Percentiles rank a stretch among this genome's conserved stretches.
Conservation (phyloP, 2,888 invertebrate genomes). For the Xylocampa areola region DNA sequence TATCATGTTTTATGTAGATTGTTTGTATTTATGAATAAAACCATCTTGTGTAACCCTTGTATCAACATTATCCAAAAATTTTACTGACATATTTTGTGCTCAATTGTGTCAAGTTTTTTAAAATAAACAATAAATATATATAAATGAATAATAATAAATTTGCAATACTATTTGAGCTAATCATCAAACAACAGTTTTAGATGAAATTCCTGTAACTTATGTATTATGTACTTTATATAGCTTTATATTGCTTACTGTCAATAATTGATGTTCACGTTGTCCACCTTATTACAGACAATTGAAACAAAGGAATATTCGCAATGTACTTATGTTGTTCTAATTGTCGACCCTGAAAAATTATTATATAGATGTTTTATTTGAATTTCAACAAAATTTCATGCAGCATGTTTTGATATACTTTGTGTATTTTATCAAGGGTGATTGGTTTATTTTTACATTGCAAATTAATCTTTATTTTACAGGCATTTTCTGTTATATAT, state of each 20-base stretch:
- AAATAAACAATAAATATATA: too few species aligned
- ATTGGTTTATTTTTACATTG: slow-evolving; percentile 62
- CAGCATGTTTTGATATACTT: slow-evolving; percentile 53
- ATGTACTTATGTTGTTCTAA: slow-evolving; percentile 15
- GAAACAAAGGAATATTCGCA: slow-evolving; percentile 5
- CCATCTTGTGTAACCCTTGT: too few species aligned
- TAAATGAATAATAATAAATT: too few species aligned
- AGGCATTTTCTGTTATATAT: slow-evolving; percentile 65
- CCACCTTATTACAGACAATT: slow-evolving; percentile 13
- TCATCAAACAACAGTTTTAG: slow-evolving; percentile 1
- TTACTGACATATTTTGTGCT: too few species aligned
- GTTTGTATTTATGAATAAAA: too few species aligned
- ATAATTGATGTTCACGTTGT: slow-evolving; percentile 9
- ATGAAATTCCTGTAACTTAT: slow-evolving; percentile 4
- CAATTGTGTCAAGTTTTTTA: too few species aligned
- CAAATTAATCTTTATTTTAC: slow-evolving; percentile 71
- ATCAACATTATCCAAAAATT: too few species aligned
- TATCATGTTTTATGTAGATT: too few species aligned
- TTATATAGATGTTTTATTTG: slow-evolving; percentile 20
- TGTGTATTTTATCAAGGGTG: slow-evolving; percentile 56
- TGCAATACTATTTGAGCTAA: too few species aligned
- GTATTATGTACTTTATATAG: slow-evolving; percentile 30
- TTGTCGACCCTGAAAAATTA: slow-evolving; percentile 14
- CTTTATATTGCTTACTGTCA: slow-evolving; percentile 21
- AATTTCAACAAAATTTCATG: slow-evolving; percentile 22